A percentile compares a stretch with the other conserved stretches of the same genome.
Conservation (phyloP, 1,140 invertebrate species). For the Drosophila seguyi region DNA sequence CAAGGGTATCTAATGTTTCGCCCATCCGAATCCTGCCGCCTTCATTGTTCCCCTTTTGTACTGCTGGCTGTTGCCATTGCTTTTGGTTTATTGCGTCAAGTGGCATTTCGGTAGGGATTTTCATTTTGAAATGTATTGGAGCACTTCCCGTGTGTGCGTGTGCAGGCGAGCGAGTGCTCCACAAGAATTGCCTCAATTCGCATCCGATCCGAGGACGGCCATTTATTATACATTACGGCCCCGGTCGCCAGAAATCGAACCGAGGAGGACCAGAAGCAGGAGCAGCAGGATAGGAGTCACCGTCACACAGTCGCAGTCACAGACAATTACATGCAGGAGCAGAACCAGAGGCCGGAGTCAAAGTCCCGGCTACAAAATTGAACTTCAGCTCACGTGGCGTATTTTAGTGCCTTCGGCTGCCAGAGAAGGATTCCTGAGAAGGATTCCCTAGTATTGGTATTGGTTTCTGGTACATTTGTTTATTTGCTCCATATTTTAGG, state of each 20-base stretch:
- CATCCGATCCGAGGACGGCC: slow-evolving; percentile 64
- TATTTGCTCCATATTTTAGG: slow-evolving; percentile 83
- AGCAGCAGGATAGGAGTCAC: slow-evolving; percentile 6
- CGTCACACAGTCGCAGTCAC: slow-evolving; percentile 50
- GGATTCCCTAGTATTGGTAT: slow-evolving; percentile 28
- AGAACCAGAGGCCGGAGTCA: slow-evolving; percentile 35
- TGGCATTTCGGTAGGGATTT: slow-evolving; percentile 81
- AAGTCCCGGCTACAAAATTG: slow-evolving; percentile 56
- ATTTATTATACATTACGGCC: slow-evolving; percentile 79
- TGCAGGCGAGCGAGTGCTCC: slow-evolving; percentile 21
- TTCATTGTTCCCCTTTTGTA: slow-evolving; percentile 28
- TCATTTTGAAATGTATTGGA: slow-evolving; percentile 79
- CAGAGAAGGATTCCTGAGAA: slow-evolving; percentile 24
- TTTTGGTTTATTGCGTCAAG: slow-evolving; percentile 83
- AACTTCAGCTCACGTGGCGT: slow-evolving; percentile 80
- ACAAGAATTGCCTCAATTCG: slow-evolving; percentile 67
- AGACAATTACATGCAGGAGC: slow-evolving; percentile 77
- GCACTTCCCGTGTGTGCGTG: slow-evolving; percentile 31
- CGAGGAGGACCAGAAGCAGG: background rate
- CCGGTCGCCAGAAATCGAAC: slow-evolving; percentile 43
- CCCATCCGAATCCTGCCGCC: background rate
- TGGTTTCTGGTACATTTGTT: slow-evolving; percentile 74
- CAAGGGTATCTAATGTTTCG: slow-evolving; percentile 21
- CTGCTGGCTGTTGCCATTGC: slow-evolving; percentile 29
- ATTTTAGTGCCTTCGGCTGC: slow-evolving; percentile 71